A percentile compares a stretch with the other conserved stretches of the same genome.
These are phyloP conservation scores for Pollicipes pollicipes DNA, from an alignment of 1,140 invertebrate species.

Conservation along the genomic window DNA sequence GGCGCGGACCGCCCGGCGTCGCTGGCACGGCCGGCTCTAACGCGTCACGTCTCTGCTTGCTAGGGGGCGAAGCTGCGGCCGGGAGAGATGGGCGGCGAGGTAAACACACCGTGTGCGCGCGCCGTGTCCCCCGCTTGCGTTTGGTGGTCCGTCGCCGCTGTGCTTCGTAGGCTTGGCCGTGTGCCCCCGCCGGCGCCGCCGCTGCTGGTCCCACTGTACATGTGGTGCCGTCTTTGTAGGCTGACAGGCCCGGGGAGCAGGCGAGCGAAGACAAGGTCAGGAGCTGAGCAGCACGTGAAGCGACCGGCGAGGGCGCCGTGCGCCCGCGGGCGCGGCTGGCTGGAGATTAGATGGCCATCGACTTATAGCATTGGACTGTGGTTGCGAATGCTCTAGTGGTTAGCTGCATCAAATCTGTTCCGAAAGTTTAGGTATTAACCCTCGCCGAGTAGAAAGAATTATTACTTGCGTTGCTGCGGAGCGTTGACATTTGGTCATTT, in stretches of 20 bases:
- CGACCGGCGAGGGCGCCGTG: too few species aligned
- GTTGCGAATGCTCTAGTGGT: too few species aligned
- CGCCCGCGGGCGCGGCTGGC: too few species aligned
- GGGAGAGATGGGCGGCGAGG: neutral
- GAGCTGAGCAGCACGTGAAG: neutral
- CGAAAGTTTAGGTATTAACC: too few species aligned
- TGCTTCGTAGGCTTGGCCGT: neutral
- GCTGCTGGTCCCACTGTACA: neutral
- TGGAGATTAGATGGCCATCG: too few species aligned
- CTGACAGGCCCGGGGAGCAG: neutral
- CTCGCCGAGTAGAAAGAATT: too few species aligned
- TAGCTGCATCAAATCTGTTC: too few species aligned
- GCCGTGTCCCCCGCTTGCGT: neutral
- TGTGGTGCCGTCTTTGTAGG: neutral
- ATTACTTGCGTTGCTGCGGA: too few species aligned
- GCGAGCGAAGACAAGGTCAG: neutral
- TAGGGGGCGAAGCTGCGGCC: neutral
- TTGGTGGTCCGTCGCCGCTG: neutral
- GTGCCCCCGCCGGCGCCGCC: too few species aligned
- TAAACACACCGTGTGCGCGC: neutral
- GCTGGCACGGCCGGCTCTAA: neutral
- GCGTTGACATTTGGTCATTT: too few species aligned
- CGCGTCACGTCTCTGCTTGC: neutral
- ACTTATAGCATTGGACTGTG: too few species aligned
- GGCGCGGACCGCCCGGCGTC: too few species aligned